These are phyloP conservation scores for Dicerorhinus sumatrensis DNA, from an alignment of 2,113 vertebrate genomes.

Conservation along the genomic window DNA sequence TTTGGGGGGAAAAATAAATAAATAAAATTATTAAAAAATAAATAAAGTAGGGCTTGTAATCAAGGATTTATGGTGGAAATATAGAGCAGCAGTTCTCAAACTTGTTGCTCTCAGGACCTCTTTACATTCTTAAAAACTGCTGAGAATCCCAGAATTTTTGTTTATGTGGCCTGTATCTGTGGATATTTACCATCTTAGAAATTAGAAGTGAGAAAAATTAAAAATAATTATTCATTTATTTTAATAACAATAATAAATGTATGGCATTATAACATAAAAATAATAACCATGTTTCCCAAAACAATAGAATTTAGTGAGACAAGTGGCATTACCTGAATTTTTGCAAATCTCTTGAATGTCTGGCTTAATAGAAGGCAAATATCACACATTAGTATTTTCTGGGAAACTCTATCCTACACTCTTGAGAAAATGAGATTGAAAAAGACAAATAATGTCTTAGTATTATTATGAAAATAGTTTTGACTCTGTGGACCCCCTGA, in stretches of 20 bases:
- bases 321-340: not conserved
- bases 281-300: not conserved
- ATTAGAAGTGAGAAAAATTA: not conserved
- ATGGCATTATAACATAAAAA: constrained; percentile 23
- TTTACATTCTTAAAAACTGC: not conserved
- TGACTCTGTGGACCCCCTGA: not conserved
- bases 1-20: too few relatives aligned
- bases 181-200: not conserved
- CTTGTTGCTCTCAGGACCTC: not conserved
- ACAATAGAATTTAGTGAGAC: not conserved
- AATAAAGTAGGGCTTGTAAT: not conserved
- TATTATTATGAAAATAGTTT: constrained; percentile 24
- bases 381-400: not conserved
- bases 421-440: constrained; percentile 12
- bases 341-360: not conserved
- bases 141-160: not conserved
- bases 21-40: too few relatives aligned
- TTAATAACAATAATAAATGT: not conserved
- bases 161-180: not conserved
- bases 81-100: not conserved
- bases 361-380: not conserved
- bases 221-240: not conserved
- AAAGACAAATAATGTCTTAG: not conserved
- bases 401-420: not conserved
- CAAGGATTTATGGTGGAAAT: not conserved